Evolutionary conservation across 1,140 invertebrate genomes (phyloP).

Genomic region (Nasonia longicornis): DNA sequence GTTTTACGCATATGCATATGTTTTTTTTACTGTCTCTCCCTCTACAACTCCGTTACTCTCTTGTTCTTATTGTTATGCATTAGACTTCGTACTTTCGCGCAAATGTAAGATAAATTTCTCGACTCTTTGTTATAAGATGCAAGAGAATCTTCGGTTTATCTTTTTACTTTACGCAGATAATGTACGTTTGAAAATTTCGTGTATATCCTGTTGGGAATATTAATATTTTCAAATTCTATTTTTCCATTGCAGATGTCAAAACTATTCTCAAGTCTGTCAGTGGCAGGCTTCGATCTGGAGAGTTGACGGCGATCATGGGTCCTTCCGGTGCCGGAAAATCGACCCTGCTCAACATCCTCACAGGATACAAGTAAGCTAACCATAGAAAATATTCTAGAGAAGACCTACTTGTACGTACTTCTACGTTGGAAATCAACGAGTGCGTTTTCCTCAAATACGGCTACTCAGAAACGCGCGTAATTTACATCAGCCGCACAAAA

Average conservation of each 20-base stretch:
- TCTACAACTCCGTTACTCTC: not conserved
- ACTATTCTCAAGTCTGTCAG: conserved; percentile 87
- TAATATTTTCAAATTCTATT: not conserved
- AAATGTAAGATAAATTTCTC: no score
- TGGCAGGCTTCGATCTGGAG: conserved; percentile 83
- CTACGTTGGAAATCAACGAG: not conserved
- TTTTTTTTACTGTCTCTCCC: not conserved
- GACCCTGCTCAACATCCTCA: conserved; percentile 88
- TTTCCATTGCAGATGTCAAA: conserved; percentile 77
- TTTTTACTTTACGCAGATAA: no score
- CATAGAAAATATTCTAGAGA: not conserved
- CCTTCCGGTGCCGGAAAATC: conserved; percentile 93
- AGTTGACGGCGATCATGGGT: conserved; percentile 94
- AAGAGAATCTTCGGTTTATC: no score
- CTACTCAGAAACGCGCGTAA: no score
- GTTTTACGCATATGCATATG: not conserved
- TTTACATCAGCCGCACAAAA: not conserved
- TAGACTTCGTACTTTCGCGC: not conserved
- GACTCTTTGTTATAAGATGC: no score
- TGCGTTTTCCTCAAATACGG: no score
- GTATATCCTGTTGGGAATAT: no score
- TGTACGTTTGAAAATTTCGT: no score
- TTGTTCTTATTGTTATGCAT: not conserved
- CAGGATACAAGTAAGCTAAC: conserved; percentile 84
- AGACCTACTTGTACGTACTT: not conserved